Base-by-base conservation (phyloP, 1,140 invertebrate species). In the Mylabris phalerata region DNA sequence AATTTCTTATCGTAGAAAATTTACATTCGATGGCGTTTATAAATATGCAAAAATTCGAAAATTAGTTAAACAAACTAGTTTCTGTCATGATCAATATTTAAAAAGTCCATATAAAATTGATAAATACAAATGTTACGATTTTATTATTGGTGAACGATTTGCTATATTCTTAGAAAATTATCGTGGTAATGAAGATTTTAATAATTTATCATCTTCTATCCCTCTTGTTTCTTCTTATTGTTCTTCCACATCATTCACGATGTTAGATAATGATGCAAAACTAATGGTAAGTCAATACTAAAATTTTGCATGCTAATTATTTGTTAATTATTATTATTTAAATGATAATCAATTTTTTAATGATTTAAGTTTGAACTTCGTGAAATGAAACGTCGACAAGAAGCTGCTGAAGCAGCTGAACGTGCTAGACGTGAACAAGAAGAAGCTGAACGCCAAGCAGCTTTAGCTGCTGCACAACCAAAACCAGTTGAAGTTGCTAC, bases 311-410 rank as follows among this genome's bases (percentile, higher is more conserved):
- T 32, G 32, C 32, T 32, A 32, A 32, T 32, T 32, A 32, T 5
- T 32, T 7, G 32, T 7, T 32, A 19, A 19, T 32, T 32, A 5
- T 5, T 32, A 3, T 32, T 32, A 32, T 32, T 4, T 32, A 7
- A 32, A 32, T 32, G 7, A 32, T 32, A 32, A 32, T 32, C 4
- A 32, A 32, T 32, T 1, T 32, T 32, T 32, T 7, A 32, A 32
- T 32, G 7, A 24, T 52, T 61, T 59, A 73, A 98, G 95, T 98
- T 94, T 83, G 96, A 99, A 81, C 81, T 98, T 75, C 94, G 94
- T 78, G 95, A 98, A 80, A 83, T 93, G 77, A 92, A 95, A 78
- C 82, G 91, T 73, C 81, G 87, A 66, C 85, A 94, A 77, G 87
- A 93, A 77, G 82, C 86, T 79, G 78, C 85, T 66, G 82, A 87